Evolutionary conservation across 2,888 invertebrate species (phyloP), one percentile per base, ranked within the genome.

Genomic region (Eristalis intricaria): DNA sequence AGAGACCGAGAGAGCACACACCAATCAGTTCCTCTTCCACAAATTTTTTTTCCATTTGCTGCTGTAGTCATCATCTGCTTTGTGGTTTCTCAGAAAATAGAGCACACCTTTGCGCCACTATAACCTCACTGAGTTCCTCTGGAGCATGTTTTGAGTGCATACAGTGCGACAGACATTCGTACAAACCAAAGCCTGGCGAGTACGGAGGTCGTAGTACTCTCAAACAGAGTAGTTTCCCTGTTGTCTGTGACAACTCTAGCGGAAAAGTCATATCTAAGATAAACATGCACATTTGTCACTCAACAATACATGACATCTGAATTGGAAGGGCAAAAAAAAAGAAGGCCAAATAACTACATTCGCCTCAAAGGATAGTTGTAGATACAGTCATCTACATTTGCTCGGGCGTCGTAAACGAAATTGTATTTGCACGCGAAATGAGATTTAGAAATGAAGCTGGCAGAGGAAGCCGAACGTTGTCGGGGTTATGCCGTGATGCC

Each of bases 21-120:
- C n/a, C 5, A 15, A 19, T n/a, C 40, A n/a, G 43, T 15, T 43
- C 43, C 43, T 43, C 43, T 38, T 38, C 13, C 38, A 38, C 38
- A 38, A 11, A 0, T 8, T 38, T 3, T 38, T 13, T 38, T 10
- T 8, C 13, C 2, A 8, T 8, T 13, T 38, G 40, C 13, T 4
- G 38, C 13, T 40, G 43, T 43, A 43, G 4, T n/a, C 43, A n/a
- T 43, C 50, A 4, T 4, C n/a, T 4, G n/a, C n/a, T 19, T n/a
- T 50, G 19, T 50, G 50, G 50, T 69, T 35, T 32, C 70, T 26
- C 23, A 29, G 26, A 56, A 71, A 71, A 40, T 71, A 71, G 71
- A 40, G 71, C 71, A 71, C 61, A 19, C 60, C 43, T 71, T 71
- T 71, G 60, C 71, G 40, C 43, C 71, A 35, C 40, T 71, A 35